phyloP scores from a whole-genome alignment of 2,888 invertebrate species.

The Ormyrus rosae region DNA sequence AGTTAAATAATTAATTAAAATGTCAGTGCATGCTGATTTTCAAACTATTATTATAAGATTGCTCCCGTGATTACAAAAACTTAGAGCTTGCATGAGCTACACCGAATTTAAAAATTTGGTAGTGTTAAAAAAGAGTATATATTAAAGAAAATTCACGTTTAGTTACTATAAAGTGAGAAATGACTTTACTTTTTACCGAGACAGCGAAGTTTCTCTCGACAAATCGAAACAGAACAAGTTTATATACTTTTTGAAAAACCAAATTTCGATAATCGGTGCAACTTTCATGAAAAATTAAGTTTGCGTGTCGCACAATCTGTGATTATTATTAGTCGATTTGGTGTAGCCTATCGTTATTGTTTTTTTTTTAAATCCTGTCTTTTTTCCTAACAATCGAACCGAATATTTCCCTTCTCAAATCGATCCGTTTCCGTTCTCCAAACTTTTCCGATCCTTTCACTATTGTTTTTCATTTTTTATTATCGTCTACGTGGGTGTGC shows the following conservation, averaged over 20 bases:
- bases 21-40: no score
- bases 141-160: no score
- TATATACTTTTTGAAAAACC: slow-evolving; percentile 28
- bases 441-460: slow-evolving; percentile 30
- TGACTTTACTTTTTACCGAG: slow-evolving; percentile 6
- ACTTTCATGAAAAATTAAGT: slow-evolving; percentile 48
- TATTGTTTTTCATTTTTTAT: slow-evolving; percentile 36
- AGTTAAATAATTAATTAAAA: neutral
- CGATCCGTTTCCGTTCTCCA: slow-evolving; percentile 15
- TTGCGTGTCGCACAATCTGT: slow-evolving; percentile 56
- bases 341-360: slow-evolving; percentile 49
- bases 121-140: neutral
- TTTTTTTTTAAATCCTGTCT: slow-evolving; percentile 54
- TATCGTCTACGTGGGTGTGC: slow-evolving; percentile 48
- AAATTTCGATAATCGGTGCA: slow-evolving; percentile 56
- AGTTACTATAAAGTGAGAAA: neutral
- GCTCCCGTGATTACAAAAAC: slow-evolving; percentile 9
- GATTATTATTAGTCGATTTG: slow-evolving; percentile 57
- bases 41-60: no score
- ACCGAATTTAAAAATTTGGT: slow-evolving; percentile 54
- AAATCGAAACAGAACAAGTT: slow-evolving; percentile 10
- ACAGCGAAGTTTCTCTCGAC: slow-evolving; percentile 22
- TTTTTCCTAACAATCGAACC: slow-evolving; percentile 28
- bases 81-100: slow-evolving; percentile 42
- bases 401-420: slow-evolving; percentile 30